A percentile compares a stretch with the other conserved stretches of the same genome.
Conservation (phyloP, 2,797 vertebrate species). For the Pteropus rufus region DNA sequence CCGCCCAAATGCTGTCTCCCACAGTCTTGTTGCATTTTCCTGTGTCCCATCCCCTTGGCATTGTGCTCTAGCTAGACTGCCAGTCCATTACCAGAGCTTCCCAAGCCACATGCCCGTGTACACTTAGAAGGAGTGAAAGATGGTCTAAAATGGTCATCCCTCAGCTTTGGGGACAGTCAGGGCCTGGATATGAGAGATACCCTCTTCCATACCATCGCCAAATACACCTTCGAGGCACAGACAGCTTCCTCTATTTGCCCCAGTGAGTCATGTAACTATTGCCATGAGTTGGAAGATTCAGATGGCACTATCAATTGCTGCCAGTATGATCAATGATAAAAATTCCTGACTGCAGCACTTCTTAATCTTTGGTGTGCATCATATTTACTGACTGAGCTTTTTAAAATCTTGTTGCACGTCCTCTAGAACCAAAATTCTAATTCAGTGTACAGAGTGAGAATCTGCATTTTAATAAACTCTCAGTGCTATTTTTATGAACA, state of each 20-base stretch:
- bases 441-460: not conserved
- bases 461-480: not conserved
- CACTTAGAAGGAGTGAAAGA: not conserved
- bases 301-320: not conserved
- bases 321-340: not conserved
- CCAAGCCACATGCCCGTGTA: not conserved
- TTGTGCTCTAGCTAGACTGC: not conserved
- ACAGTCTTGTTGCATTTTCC: not conserved
- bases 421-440: not conserved
- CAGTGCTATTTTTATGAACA: not conserved
- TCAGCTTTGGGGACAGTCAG: not conserved
- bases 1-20: not conserved
- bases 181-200: not conserved
- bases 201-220: fast-evolving
- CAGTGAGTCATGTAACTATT: not conserved
- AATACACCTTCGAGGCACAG: not conserved
- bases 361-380: not conserved
- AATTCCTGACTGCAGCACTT: not conserved
- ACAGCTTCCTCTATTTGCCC: not conserved
- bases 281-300: not conserved
- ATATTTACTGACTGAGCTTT: not conserved
- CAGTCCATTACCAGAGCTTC: not conserved
- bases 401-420: not conserved
- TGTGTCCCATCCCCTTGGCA: not conserved
- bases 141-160: not conserved